These are phyloP conservation scores for Bimastos eiseni DNA, from an alignment of 2,888 invertebrate genomes.

Conservation along the genomic window DNA sequence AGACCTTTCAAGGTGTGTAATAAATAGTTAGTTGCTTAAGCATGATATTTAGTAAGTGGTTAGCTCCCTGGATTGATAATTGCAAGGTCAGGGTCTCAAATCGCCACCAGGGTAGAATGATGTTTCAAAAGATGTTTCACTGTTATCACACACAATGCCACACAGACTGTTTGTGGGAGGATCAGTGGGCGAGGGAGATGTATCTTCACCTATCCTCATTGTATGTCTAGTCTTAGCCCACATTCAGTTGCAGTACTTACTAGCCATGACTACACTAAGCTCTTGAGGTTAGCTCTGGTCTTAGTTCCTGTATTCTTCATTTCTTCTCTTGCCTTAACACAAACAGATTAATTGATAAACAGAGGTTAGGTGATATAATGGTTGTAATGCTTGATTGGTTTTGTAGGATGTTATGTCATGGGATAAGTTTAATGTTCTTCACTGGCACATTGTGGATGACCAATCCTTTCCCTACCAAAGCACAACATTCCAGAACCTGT, in stretches of 20 bases:
- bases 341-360: background rate
- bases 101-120: background rate
- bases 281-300: background rate
- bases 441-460: constrained; percentile 57
- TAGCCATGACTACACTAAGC: background rate
- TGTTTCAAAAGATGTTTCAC: background rate
- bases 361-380: no score
- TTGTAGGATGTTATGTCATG: constrained; percentile 54
- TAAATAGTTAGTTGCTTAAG: background rate
- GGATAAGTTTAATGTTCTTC: constrained; percentile 56
- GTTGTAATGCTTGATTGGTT: constrained; percentile 27
- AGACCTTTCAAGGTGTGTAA: background rate
- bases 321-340: background rate
- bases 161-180: background rate
- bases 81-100: background rate
- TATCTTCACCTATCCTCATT: background rate
- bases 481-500: constrained; percentile 48
- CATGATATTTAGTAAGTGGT: background rate
- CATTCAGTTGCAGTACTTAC: background rate
- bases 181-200: background rate
- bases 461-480: constrained; percentile 55
- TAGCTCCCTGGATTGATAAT: background rate
- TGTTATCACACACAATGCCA: background rate
- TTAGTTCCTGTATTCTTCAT: background rate
- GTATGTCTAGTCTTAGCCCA: background rate